Percentiles rank a stretch among this genome's conserved stretches.
Conservation (phyloP, 2,888 invertebrate genomes). For the Amblyteles armatorius region DNA sequence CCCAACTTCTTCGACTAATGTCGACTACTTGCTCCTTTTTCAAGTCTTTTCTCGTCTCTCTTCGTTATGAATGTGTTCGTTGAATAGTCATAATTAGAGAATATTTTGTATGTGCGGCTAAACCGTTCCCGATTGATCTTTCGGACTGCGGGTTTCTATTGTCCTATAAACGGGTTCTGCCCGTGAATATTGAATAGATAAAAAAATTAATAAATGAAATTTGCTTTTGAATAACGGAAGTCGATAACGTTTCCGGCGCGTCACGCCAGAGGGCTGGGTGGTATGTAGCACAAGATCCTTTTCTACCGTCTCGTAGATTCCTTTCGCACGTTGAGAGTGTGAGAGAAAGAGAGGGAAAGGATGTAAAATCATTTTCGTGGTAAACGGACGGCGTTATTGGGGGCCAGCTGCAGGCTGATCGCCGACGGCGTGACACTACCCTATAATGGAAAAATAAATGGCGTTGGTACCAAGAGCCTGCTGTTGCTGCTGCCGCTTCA, state of each 20-base stretch:
- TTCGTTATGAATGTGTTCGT: too few relatives aligned
- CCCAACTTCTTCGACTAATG: too few relatives aligned
- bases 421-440: conserved; percentile 45
- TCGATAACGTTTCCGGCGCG: not conserved
- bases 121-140: too few relatives aligned
- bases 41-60: not conserved
- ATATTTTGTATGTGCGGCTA: too few relatives aligned
- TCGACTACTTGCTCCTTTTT: too few relatives aligned
- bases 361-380: not conserved
- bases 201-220: too few relatives aligned
- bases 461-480: conserved; percentile 75
- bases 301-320: not conserved
- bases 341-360: not conserved
- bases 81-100: too few relatives aligned
- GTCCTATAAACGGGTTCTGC: too few relatives aligned
- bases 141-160: too few relatives aligned
- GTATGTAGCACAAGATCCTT: not conserved
- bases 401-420: conserved; percentile 21
- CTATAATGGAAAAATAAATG: conserved; percentile 75
- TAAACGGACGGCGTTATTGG: not conserved
- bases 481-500: conserved; percentile 69
- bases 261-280: conserved; percentile 33
- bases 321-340: not conserved
- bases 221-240: conserved; percentile 1
- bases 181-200: too few relatives aligned